Base-by-base conservation (phyloP, 2,113 vertebrate genomes). In the Trochalopteron elliotii region DNA sequence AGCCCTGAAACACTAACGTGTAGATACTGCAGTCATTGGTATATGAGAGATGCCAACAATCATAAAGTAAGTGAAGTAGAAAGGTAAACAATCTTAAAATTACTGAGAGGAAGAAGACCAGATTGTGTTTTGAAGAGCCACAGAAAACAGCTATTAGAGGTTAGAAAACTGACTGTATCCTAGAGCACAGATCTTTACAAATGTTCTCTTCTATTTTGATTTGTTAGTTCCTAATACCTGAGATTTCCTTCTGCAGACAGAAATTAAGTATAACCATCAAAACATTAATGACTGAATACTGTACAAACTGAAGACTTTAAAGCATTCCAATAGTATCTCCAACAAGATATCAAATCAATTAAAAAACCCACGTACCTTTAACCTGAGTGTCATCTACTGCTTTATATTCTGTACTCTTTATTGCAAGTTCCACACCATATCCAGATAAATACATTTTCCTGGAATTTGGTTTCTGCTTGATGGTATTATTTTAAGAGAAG, bases 381-480 rank as follows among this genome's bases (percentile, higher is more conserved):
- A 98, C 96, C 94, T 98, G 97, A 6, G 97, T 98, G 96, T 99
- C 99, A 98, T 99, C 99, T 93, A 99, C 93, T 21, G 98, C 99
- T 98, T 99, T 99, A 97, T 99, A 99, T 96, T 99, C 99, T 31
- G 99, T 99, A 96, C 97, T 99, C 97, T 99, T 99, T 96, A 99
- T 99, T 16, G 99, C 99, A 96, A 99, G 98, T 95, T 99, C 99
- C 82, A 99, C 99, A 69, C 99, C 99, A 78, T 99, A 99, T 60
- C 99, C 99, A 96, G 99, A 99, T 67, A 99, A 98, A 94, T 98
- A 98, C 97, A 99, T 98, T 96, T 98, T 99, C 94, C 95, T 97
- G 61, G 98, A 97, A 89, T 96, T 98, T 84, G 98, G 98, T 88
- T 98, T 97, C 99, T 99, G 97, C 87, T 94, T 50, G 79, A 93